Evolutionary conservation across 2,888 invertebrate species (phyloP).

Genomic region (Chymomyza caudatula): DNA sequence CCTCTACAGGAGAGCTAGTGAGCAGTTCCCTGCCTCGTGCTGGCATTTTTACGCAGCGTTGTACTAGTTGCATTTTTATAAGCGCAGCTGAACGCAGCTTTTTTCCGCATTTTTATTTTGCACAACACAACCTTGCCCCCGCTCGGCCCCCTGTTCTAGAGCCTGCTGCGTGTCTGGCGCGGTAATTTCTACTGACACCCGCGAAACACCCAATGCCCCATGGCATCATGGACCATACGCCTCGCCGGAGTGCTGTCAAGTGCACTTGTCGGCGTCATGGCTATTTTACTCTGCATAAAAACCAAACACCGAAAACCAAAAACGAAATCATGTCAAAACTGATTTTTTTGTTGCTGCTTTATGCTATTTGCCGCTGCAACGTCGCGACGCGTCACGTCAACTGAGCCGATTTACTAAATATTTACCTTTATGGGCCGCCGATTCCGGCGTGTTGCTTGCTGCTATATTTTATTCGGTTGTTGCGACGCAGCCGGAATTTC

Average conservation of each 20-base stretch:
- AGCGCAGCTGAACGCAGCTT: constrained; percentile 38
- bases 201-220: background rate
- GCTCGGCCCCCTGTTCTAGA: background rate
- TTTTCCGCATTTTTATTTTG: constrained; percentile 44
- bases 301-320: constrained; percentile 24
- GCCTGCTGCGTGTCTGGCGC: constrained; percentile 45
- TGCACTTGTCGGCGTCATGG: constrained; percentile 69
- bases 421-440: constrained; percentile 36
- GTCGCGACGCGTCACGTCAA: constrained; percentile 13
- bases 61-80: constrained; percentile 68
- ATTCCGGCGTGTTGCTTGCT: background rate
- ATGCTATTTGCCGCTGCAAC: background rate
- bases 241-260: constrained; percentile 58
- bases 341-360: constrained; percentile 26
- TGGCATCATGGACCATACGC: constrained; percentile 4
- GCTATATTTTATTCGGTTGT: constrained; percentile 50
- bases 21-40: constrained; percentile 18
- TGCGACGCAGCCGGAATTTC: constrained; percentile 51
- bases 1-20: no score
- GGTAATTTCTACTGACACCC: constrained; percentile 60
- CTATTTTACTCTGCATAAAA: constrained; percentile 58
- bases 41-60: constrained; percentile 30
- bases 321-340: constrained; percentile 59
- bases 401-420: constrained; percentile 66
- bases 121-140: background rate